Evolutionary conservation across 2,888 invertebrate species (phyloP), one percentile per base, ranked within the genome.

Genomic region (Temnothorax ravouxi): DNA sequence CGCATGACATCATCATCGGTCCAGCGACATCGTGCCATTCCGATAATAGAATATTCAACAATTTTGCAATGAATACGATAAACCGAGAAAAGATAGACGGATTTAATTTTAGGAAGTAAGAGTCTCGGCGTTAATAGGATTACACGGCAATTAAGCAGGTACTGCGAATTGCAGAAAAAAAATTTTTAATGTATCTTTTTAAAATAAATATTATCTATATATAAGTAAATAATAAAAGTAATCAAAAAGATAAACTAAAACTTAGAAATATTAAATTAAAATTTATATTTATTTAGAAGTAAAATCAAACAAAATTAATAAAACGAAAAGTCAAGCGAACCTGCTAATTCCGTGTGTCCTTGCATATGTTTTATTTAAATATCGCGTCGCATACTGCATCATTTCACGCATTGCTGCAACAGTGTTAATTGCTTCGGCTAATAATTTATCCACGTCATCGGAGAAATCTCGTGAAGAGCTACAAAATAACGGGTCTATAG

Each of bases 1-100:
- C 4, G 29, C 34, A 59, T 87, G 87, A 87, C 76, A 83, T 87
- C 87, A 83, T 87, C 87, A 87, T 67, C 81, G 61, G 56, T 80
- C 61, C 59, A 54, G 18, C 29, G 38, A 80, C 64, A 38, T 71
- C 44, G 61, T 50, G 50, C n/a, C 9, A 54, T 50, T 62, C 54
- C 81, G 71, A 84, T 64, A 84, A 86, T 84, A 75, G 84, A 81
- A 76, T 84, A 84, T 84, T 75, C 80, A 56, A 80, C 44, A 75
- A 79, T 56, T 21, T 47, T 75, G 25, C 54, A 52, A 56, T 29
- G 6, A n/a, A 15, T 15, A 6, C 15, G 56, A 56, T 56, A 67
- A 69, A 79, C 34, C 34, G 18, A 59, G 3, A 34, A 34, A 18
- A 69, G 54, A 56, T 34, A 44, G 11, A 1, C 6, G 15, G 6